Base-by-base conservation (phyloP, 1,140 invertebrate species). In the Euschistus heros region DNA sequence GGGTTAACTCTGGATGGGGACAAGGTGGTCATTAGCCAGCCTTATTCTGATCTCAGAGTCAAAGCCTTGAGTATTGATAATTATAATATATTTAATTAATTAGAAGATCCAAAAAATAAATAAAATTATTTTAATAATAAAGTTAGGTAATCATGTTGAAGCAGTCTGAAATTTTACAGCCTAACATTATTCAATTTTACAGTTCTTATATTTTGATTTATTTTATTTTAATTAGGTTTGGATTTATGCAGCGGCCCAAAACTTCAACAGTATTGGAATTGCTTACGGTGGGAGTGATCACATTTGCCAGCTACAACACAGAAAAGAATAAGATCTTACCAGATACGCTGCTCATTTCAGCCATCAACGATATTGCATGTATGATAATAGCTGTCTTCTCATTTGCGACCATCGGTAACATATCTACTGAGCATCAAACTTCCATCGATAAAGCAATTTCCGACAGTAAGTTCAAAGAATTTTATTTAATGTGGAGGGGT, bases 271-370 rank as follows among this genome's bases (percentile, higher is more conserved):
- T 0, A 85, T 95, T 66, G 90, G 91, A 63, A 89, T 94, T 37
- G 89, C 90, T 0, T 92, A 93, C 71, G 93, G 93, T 20, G 92
- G 92, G 91, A 5, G 89, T 95, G 80, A 93, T 96, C 72, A 92
- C 91, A 71, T 94, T 94, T 74, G 88, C 91, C n/a, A 94, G 91
- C 72, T 96, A 95, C 78, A 96, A 95, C 76, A 86, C 87, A 74
- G 92, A 93, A 74, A 86, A 90, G 72, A 95, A 95, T 73, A 91
- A 91, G 70, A 88, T 94, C 66, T 77, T 94, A 22, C 83, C 89
- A 63, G 91, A 94, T 71, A 91, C 90, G 0, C 71, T 93, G 20
- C 84, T 89, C 0, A 88, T 94, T 30, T 87, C 88, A 27, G 72
- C 87, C 46, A 85, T 92, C 18, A 93, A 93, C 74, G 86, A 86